These are phyloP conservation scores for Erinaceus europaeus DNA, from an alignment of 2,113 vertebrate genomes.

Conservation along the genomic window DNA sequence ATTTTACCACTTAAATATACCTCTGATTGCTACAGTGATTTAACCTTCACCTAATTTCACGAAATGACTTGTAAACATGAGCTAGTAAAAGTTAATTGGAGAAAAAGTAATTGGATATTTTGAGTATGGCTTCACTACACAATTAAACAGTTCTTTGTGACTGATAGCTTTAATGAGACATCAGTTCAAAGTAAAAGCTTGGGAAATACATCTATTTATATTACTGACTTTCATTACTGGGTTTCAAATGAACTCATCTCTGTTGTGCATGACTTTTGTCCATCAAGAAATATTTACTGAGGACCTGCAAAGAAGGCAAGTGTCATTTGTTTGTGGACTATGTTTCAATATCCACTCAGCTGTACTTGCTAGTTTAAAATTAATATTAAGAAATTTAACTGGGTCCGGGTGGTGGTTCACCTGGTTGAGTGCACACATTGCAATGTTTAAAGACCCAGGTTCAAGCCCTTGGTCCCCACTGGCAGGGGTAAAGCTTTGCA, in stretches of 20 bases:
- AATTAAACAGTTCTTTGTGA: slow-evolving; percentile 55
- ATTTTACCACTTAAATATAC: slow-evolving; percentile 53
- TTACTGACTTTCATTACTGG: neutral
- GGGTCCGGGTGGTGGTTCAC: too few relatives aligned
- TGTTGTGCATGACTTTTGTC: neutral
- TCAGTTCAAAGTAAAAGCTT: slow-evolving; percentile 29
- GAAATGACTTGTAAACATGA: slow-evolving; percentile 62
- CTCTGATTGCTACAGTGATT: slow-evolving; percentile 63
- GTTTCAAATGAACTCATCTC: neutral
- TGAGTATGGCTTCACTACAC: slow-evolving; percentile 20
- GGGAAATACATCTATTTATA: neutral
- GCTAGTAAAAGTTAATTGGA: slow-evolving; percentile 63
- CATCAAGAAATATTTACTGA: slow-evolving; percentile 4
- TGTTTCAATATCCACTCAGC: neutral
- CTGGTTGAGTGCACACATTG: too few relatives aligned
- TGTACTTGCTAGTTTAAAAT: slow-evolving; percentile 9
- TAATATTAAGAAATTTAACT: neutral
- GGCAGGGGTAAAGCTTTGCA: too few relatives aligned
- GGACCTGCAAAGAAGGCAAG: neutral
- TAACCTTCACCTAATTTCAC: slow-evolving; percentile 64
- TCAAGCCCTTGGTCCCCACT: too few relatives aligned
- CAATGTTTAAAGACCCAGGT: too few relatives aligned
- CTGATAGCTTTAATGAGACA: slow-evolving; percentile 41
- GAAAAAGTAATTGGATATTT: slow-evolving; percentile 62
- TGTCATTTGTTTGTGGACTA: neutral